These are phyloP conservation scores for Sycophaga agraensis DNA, from an alignment of 1,140 invertebrate species.

Conservation along the genomic window DNA sequence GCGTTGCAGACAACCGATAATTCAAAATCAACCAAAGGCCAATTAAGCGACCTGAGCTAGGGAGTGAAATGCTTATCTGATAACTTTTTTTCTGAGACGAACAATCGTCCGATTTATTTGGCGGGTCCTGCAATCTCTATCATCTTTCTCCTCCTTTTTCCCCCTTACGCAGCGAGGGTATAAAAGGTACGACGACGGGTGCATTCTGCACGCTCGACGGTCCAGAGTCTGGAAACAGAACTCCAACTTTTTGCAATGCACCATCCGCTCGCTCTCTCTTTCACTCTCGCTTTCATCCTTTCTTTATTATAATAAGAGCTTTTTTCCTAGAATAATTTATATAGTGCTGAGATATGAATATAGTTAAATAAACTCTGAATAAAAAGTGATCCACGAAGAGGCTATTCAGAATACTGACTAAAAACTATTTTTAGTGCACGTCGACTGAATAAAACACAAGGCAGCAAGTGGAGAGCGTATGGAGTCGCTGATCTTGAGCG, in stretches of 20 bases:
- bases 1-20: neutral
- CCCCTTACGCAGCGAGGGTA: neutral
- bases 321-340: too few species aligned
- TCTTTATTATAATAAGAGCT: too few species aligned
- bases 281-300: too few species aligned
- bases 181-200: conserved; percentile 5
- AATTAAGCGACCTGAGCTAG: conserved; percentile 1
- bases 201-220: neutral
- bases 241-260: conserved; percentile 4
- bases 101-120: conserved; percentile 31
- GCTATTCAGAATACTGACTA: too few species aligned
- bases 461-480: too few species aligned
- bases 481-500: too few species aligned
- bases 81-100: conserved; percentile 7
- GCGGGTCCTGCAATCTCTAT: conserved; percentile 36
- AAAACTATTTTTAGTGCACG: too few species aligned
- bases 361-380: too few species aligned
- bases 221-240: neutral
- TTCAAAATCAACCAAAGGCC: conserved; percentile 13
- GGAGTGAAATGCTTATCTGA: neutral
- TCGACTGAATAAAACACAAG: too few species aligned
- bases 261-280: too few species aligned
- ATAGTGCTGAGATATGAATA: too few species aligned
- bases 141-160: conserved; percentile 1
- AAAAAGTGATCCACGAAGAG: too few species aligned